Evolutionary conservation across 1,140 invertebrate genomes (phyloP), one percentile per base, ranked within the genome.

Genomic region (Zophobas morio): DNA sequence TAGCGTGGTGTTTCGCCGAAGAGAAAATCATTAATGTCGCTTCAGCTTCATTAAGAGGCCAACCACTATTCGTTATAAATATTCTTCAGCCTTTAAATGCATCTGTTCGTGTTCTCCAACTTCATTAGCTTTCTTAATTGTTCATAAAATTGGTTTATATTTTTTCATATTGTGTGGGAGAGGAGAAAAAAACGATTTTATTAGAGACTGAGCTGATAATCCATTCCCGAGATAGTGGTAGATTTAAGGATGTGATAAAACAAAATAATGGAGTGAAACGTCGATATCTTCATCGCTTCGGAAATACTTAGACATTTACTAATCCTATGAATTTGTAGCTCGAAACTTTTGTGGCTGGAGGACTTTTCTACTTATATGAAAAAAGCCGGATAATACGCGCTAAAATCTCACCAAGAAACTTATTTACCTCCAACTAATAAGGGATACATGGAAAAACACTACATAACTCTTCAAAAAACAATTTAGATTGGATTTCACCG

Each of bases 71-170:
- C 60, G 37, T 39, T 39, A 66, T 66, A 66, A 66, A 66, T 66
- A 66, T 66, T 66, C 60, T 66, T 66, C n/a, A 66, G 60, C 42
- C 60, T 66, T 66, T 66, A 66, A 66, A 66, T 66, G 42, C 60
- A 66, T 66, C 60, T 66, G 60, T 0, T 42, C 60, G 39, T 42
- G 60, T 42, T 66, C 60, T 39, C 60, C 60, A 33, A 66, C 60
- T 66, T 66, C 60, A 66, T 66, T 66, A 66, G 1, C 36, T 66
- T 66, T 6, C 60, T 66, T 66, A 66, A 66, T 66, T 66, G 60
- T 66, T 66, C 37, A 66, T 66, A 66, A 66, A 66, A 66, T 66
- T 66, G 20, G 37, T 40, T 42, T 42, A 66, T 46, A 47, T 66
- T 66, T 66, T 66, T 66, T 63, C 36, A 63, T 20, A 20, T 40